Evolutionary conservation across 1,140 invertebrate genomes (phyloP), one percentile per base, ranked within the genome.

Genomic region (Rhynchophorus ferrugineus): DNA sequence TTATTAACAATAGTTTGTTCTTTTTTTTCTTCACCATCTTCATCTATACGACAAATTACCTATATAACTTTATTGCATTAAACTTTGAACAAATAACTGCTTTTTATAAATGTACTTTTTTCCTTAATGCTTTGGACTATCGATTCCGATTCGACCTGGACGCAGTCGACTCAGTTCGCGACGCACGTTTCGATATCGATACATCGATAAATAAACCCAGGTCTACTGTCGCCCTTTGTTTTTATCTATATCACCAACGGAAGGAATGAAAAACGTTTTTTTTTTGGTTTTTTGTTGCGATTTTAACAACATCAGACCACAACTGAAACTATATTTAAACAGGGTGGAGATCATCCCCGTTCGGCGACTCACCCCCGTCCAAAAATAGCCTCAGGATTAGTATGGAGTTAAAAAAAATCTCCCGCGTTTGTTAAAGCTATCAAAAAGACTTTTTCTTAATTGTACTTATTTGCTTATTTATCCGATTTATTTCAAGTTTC

Each of bases 391-490:
- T 37, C n/a, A 16, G 17, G 35, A 13, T 29, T 33, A 29, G n/a
- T 46, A 3, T 19, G 34, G 21, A 34, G 17, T 36, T 35, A 35
- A 46, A 36, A 42, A 46, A 48, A 54, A 18, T 29, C 35, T 42
- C 46, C 47, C 56, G 51, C 51, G 24, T 49, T 36, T 45, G 41
- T 58, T 54, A 61, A 61, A 60, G 50, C 57, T 57, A 61, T 50
- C 36, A 56, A 58, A n/a, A n/a, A 54, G 56, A 43, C 46, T 29
- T 58, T 42, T 44, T 36, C 54, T 55, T 58, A 65, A 62, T 63
- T 65, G 61, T 66, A 63, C 61, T 66, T 64, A 60, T 59, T 59
- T 59, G 45, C 54, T 57, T 63, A 66, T 49, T 66, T 22, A 43
- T 50, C 60, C 61, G 61, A 61, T 54, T 47, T 22, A 44, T 11